Percentiles rank a stretch among this genome's conserved stretches.
Evolutionary conservation across 2,797 vertebrate genomes (phyloP).

Genomic region (Periparus ater): DNA sequence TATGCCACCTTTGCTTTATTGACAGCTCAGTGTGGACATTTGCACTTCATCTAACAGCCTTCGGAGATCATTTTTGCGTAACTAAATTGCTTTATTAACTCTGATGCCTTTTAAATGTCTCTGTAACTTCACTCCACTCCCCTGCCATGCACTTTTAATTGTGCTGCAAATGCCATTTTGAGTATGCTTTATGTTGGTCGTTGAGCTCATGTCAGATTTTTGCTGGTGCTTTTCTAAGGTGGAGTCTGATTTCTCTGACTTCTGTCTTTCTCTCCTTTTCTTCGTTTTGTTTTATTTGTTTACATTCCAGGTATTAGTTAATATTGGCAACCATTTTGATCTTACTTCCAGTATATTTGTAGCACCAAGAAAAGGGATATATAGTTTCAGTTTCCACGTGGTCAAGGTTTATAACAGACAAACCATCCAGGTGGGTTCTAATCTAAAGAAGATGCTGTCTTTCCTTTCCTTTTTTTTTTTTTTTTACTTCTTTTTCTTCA

Average conservation of each 20-base stretch:
- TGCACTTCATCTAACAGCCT: neutral
- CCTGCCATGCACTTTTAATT: conserved; percentile 21
- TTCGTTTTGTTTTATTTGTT: neutral
- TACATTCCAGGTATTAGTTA: conserved; percentile 93
- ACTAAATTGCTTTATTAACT: conserved; percentile 44
- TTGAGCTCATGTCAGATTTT: neutral
- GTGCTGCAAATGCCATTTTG: conserved; percentile 4
- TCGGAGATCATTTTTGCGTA: neutral
- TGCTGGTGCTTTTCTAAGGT: neutral
- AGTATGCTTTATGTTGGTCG: neutral
- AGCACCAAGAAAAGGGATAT: conserved; percentile 96
- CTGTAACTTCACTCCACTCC: neutral
- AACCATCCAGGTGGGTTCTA: conserved; percentile 94
- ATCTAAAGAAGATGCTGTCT: neutral
- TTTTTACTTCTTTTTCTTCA: neutral
- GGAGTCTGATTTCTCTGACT: conserved; percentile 9
- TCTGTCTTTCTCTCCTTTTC: neutral
- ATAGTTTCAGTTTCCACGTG: conserved; percentile 99
- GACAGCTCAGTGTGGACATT: neutral
- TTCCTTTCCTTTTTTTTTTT: rapidly evolving
- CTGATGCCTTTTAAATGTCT: conserved; percentile 6
- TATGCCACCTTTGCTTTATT: neutral
- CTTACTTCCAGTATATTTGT: conserved; percentile 97
- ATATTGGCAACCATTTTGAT: conserved; percentile 99
- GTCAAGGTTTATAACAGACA: conserved; percentile 99